These are phyloP conservation scores for Daboia siamensis DNA, from an alignment of 2,113 vertebrate species.

Conservation along the genomic window DNA sequence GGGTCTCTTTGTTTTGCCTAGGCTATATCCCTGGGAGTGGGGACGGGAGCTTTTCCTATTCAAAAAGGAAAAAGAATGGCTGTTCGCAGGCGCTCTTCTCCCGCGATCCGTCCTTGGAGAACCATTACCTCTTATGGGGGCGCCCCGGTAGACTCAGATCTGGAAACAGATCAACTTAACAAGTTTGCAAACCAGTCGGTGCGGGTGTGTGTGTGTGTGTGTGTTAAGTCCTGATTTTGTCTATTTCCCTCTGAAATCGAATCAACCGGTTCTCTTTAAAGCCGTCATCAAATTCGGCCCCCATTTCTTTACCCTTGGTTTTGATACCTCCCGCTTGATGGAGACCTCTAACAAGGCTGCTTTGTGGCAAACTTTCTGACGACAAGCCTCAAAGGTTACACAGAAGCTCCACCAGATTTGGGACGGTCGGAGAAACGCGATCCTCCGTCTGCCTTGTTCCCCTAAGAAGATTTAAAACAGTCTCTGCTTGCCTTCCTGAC, in stretches of 20 bases:
- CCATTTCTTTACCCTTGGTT: neutral
- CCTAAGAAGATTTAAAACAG: neutral
- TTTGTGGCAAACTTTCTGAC: neutral
- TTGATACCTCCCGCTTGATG: neutral
- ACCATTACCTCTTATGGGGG: neutral
- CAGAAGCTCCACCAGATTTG: neutral
- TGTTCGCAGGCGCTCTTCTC: neutral
- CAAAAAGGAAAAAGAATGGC: neutral
- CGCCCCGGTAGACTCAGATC: neutral
- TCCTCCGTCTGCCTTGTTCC: neutral
- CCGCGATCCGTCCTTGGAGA: neutral
- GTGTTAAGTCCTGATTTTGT: neutral
- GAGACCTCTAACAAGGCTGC: neutral
- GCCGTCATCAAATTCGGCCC: no score
- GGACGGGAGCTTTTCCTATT: neutral
- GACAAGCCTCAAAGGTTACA: no score
- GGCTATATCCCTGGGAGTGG: neutral
- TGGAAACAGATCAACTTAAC: neutral
- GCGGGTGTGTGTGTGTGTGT: no score
- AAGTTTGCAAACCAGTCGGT: neutral
- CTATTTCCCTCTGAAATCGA: neutral
- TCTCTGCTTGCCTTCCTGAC: neutral
- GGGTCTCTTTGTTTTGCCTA: neutral
- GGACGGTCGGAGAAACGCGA: accelerated
- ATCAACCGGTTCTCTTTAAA: neutral